Evolutionary conservation across 1,140 invertebrate species (phyloP).

Genomic region (Schlechtendalia chinensis): DNA sequence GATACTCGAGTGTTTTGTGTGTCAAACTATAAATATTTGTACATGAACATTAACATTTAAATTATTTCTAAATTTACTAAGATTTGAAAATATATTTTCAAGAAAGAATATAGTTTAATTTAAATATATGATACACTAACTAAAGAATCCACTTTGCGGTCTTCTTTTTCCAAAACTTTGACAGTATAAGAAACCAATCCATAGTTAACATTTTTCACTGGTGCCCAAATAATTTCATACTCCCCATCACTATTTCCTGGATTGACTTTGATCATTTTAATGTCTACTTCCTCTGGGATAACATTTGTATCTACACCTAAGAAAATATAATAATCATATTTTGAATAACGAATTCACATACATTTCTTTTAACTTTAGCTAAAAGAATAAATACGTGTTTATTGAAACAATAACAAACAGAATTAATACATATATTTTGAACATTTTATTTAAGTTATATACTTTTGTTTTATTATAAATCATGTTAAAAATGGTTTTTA

Average conservation of each 20-base stretch:
- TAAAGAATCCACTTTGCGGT: slow-evolving; percentile 52
- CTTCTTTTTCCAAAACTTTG: slow-evolving; percentile 61
- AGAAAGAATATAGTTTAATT: background rate
- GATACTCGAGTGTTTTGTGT: slow-evolving; percentile 14
- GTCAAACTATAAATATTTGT: slow-evolving; percentile 24
- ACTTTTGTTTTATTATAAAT: too few relatives aligned
- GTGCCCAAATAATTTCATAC: slow-evolving; percentile 68
- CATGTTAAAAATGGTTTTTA: too few relatives aligned
- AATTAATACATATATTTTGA: too few relatives aligned
- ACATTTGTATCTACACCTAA: slow-evolving; percentile 59
- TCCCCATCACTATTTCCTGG: slow-evolving; percentile 57
- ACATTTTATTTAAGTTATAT: too few relatives aligned
- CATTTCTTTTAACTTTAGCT: too few relatives aligned
- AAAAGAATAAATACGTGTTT: too few relatives aligned
- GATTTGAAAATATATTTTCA: background rate
- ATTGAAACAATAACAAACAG: too few relatives aligned
- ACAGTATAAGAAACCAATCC: slow-evolving; percentile 82
- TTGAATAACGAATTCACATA: background rate
- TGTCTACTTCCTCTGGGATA: slow-evolving; percentile 66
- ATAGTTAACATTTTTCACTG: slow-evolving; percentile 71
- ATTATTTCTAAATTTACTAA: too few relatives aligned
- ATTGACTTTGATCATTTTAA: slow-evolving; percentile 64
- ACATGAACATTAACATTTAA: too few relatives aligned
- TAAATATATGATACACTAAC: slow-evolving; percentile 52
- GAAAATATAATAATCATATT: background rate